phyloP scores from a whole-genome alignment of 2,888 invertebrate species.

The Cyaniris semiargus region DNA sequence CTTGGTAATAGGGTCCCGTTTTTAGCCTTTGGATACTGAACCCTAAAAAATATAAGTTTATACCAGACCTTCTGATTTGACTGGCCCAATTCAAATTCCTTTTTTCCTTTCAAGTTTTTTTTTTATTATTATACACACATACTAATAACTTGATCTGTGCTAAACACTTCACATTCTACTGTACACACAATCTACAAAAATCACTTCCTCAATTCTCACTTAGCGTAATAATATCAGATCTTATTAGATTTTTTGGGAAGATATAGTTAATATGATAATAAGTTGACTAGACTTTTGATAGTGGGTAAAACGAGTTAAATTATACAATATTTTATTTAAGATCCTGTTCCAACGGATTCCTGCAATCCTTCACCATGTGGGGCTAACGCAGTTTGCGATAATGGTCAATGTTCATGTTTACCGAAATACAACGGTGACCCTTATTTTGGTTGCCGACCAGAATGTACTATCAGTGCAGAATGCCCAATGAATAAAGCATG shows the following conservation, averaged over 20 bases:
- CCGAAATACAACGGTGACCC: slow-evolving; percentile 84
- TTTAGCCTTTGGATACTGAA: too few relatives aligned
- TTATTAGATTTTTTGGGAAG: not conserved
- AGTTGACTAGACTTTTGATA: not conserved
- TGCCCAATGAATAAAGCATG: slow-evolving; percentile 86
- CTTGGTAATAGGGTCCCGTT: too few relatives aligned
- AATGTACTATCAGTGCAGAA: slow-evolving; percentile 87
- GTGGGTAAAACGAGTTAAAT: not conserved
- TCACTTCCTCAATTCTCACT: not conserved
- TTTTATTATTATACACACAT: not conserved
- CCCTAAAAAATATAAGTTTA: too few relatives aligned
- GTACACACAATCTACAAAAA: not conserved
- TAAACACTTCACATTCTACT: not conserved
- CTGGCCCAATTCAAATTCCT: too few relatives aligned
- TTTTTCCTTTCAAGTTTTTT: not conserved
- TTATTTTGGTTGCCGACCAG: slow-evolving; percentile 85
- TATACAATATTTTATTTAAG: slow-evolving; percentile 43
- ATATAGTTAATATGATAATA: slow-evolving; percentile 13
- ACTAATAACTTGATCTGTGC: not conserved
- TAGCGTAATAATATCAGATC: not conserved
- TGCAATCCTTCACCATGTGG: slow-evolving; percentile 86
- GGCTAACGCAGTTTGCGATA: slow-evolving; percentile 80
- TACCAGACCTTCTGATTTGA: too few relatives aligned
- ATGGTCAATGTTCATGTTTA: slow-evolving; percentile 82
- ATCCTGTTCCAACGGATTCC: slow-evolving; percentile 65